Conservation (phyloP, 2,113 vertebrate species). For the Takifugu bimaculatus region DNA sequence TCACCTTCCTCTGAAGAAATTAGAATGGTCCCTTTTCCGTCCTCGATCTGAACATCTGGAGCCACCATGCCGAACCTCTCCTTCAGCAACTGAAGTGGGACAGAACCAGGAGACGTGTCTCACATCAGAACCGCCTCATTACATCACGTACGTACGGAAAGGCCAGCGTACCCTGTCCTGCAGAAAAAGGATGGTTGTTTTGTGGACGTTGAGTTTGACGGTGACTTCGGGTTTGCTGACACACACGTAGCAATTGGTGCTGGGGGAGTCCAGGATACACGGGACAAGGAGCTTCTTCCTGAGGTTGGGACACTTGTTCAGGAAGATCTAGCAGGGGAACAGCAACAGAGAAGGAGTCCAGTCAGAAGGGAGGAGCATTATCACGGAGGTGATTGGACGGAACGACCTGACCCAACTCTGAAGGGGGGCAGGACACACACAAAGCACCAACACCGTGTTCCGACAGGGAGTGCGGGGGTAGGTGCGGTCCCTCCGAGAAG, state of each 20-base stretch:
- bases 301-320: conserved; percentile 96
- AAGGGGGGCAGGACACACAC: too few species aligned
- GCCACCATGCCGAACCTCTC: conserved; percentile 99
- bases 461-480: too few species aligned
- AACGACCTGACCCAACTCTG: too few species aligned
- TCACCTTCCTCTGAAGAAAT: conserved; percentile 98
- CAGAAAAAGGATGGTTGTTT: conserved; percentile 83
- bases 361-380: not conserved
- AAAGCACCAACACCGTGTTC: too few species aligned
- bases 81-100: conserved; percentile 84
- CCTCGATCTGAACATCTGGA: conserved; percentile 97
- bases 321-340: conserved; percentile 81
- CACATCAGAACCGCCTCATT: not conserved
- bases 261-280: conserved; percentile 89
- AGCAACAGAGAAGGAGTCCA: not conserved
- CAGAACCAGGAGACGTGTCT: not conserved
- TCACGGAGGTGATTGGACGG: too few species aligned
- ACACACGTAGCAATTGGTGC: conserved; percentile 89
- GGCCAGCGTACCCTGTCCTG: conserved; percentile 83
- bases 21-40: conserved; percentile 96
- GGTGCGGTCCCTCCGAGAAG: too few species aligned
- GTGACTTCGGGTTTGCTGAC: conserved; percentile 93
- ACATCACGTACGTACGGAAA: not conserved
- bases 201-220: conserved; percentile 90
- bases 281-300: conserved; percentile 96